Conservation (phyloP, 35 echinoderm and acorn worm genomes). For the Apostichopus californicus region DNA sequence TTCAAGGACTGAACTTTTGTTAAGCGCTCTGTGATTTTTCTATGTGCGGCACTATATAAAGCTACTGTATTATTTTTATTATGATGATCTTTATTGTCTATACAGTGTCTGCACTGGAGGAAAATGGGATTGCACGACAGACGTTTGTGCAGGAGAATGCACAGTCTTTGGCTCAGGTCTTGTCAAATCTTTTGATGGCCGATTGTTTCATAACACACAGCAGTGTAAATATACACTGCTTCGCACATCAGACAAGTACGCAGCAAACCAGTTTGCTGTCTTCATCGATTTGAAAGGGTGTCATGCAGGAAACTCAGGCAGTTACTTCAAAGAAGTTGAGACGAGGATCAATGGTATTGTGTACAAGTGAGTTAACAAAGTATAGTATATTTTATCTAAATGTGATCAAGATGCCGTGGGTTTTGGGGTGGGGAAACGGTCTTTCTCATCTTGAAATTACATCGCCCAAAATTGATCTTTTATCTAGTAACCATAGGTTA, state of each 20-base stretch:
- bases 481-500: too few species aligned
- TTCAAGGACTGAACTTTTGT: too few species aligned
- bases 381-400: too few species aligned
- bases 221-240: slow-evolving; percentile 21
- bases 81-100: too few species aligned
- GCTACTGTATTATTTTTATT: too few species aligned
- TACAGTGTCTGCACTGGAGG: not conserved
- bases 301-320: not conserved
- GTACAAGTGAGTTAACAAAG: not conserved
- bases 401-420: too few species aligned
- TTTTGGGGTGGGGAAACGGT: too few species aligned
- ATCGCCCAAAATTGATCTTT: too few species aligned
- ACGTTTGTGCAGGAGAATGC: slow-evolving; percentile 25
- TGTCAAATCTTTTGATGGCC: slow-evolving; percentile 34
- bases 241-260: not conserved
- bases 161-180: slow-evolving; percentile 29
- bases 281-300: slow-evolving; percentile 1
- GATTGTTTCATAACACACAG: not conserved
- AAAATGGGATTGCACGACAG: slow-evolving; percentile 5
- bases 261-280: not conserved
- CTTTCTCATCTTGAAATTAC: too few species aligned
- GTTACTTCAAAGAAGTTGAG: slow-evolving; percentile 13
- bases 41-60: too few species aligned
- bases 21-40: too few species aligned
- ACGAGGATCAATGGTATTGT: not conserved